phyloP scores from a whole-genome alignment of 2,888 invertebrate species.

The Apotomis capreana region DNA sequence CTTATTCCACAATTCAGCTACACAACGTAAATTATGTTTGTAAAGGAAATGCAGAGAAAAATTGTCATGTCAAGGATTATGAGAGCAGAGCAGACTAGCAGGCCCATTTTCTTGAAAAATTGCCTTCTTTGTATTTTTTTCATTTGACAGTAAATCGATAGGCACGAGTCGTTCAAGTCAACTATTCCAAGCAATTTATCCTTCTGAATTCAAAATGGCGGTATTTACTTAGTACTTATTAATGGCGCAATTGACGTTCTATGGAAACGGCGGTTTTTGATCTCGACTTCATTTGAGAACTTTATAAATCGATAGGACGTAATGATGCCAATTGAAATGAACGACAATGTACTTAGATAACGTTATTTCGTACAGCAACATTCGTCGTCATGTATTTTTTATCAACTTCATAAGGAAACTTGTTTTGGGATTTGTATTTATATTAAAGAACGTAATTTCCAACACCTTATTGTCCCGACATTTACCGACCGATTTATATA shows the following conservation, averaged over 20 bases:
- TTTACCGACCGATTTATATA: no score
- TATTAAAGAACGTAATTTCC: no score
- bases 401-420: no score
- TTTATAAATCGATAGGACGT: neutral
- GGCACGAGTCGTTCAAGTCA: conserved; percentile 27
- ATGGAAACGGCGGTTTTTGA: conserved; percentile 5
- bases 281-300: neutral
- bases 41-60: conserved; percentile 12
- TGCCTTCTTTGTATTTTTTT: conserved; percentile 28
- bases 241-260: conserved; percentile 12
- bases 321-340: conserved; percentile 1
- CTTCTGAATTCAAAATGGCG: conserved; percentile 8
- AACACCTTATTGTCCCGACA: no score
- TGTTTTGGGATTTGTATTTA: no score
- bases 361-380: neutral
- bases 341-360: neutral
- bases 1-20: neutral
- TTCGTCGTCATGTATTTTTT: neutral
- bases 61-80: conserved; percentile 29
- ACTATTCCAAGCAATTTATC: conserved; percentile 31
- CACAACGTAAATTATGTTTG: conserved; percentile 12
- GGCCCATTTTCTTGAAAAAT: conserved; percentile 25
- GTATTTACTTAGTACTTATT: conserved; percentile 29
- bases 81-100: neutral
- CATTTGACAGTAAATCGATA: conserved; percentile 37